Conservation (phyloP, 2,113 vertebrate genomes). For the Edolisoma coerulescens region DNA sequence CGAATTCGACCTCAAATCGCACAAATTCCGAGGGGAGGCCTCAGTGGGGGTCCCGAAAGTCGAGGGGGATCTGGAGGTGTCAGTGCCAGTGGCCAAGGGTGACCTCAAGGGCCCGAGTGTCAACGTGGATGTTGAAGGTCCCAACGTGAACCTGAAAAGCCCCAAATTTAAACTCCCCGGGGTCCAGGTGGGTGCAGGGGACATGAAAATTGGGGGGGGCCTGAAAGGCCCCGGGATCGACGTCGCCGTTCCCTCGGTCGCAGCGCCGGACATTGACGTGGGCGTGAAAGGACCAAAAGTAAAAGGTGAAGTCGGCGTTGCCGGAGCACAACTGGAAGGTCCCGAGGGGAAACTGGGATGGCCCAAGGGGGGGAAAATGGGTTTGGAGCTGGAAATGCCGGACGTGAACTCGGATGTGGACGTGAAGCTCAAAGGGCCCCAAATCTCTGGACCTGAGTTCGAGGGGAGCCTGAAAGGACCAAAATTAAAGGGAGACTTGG, state of each 20-base stretch:
- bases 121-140: conserved; percentile 50
- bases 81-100: conserved; percentile 31
- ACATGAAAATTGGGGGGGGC: conserved; percentile 44
- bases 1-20: conserved; percentile 90
- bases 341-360: conserved; percentile 59
- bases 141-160: conserved; percentile 70
- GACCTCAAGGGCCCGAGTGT: conserved; percentile 16
- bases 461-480: conserved; percentile 72
- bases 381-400: conserved; percentile 4
- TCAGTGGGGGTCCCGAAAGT: conserved; percentile 53
- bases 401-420: background rate
- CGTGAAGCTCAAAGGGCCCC: conserved; percentile 47
- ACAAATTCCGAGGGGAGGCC: conserved; percentile 76
- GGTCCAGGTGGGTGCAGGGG: conserved; percentile 35
- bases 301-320: background rate
- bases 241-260: fast-evolving
- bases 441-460: conserved; percentile 55
- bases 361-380: conserved; percentile 29
- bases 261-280: fast-evolving
- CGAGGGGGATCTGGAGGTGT: conserved; percentile 67
- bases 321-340: conserved; percentile 61
- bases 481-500: conserved; percentile 61
- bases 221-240: background rate
- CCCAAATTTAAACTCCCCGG: conserved; percentile 67
- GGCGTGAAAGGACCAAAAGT: conserved; percentile 69